Evolutionary conservation across 2,113 vertebrate genomes (phyloP).

Genomic region (Ammodytes marinus): DNA sequence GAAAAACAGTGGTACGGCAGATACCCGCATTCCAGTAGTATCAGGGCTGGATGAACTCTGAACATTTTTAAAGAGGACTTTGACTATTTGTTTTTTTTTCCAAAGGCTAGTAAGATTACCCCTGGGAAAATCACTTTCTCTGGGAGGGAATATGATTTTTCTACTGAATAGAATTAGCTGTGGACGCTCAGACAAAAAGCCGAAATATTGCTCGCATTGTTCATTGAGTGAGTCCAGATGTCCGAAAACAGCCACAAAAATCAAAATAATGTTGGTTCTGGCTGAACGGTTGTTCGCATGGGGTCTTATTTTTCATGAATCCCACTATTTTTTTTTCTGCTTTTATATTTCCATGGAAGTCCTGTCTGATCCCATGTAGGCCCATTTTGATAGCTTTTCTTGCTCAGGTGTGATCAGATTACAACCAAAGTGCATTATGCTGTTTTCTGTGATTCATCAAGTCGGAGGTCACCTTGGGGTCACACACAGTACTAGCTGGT

Average conservation of each 20-base stretch:
- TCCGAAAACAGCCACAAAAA: conserved; percentile 11
- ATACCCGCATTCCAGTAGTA: conserved; percentile 35
- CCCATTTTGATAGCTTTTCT: background rate
- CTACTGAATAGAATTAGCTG: conserved; percentile 3
- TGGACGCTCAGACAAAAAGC: conserved; percentile 10
- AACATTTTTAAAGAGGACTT: conserved; percentile 32
- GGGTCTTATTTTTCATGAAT: conserved; percentile 15
- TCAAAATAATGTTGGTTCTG: conserved; percentile 38
- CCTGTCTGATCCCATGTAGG: background rate
- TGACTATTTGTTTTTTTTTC: conserved; percentile 9
- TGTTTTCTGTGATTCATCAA: background rate
- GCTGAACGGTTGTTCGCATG: background rate
- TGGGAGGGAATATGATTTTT: conserved; percentile 11
- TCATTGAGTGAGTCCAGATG: conserved; percentile 40
- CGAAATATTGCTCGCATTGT: conserved; percentile 6
- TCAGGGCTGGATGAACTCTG: conserved; percentile 27
- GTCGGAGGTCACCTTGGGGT: background rate
- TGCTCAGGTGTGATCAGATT: conserved; percentile 19
- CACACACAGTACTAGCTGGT: background rate
- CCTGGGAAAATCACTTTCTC: background rate
- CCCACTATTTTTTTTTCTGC: background rate
- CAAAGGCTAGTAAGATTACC: conserved; percentile 1
- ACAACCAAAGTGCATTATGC: background rate
- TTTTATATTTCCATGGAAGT: background rate
- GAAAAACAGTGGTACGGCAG: conserved; percentile 19